These are phyloP conservation scores for Ctenoplectra terminalis DNA, from an alignment of 1,140 invertebrate species.

Conservation along the genomic window DNA sequence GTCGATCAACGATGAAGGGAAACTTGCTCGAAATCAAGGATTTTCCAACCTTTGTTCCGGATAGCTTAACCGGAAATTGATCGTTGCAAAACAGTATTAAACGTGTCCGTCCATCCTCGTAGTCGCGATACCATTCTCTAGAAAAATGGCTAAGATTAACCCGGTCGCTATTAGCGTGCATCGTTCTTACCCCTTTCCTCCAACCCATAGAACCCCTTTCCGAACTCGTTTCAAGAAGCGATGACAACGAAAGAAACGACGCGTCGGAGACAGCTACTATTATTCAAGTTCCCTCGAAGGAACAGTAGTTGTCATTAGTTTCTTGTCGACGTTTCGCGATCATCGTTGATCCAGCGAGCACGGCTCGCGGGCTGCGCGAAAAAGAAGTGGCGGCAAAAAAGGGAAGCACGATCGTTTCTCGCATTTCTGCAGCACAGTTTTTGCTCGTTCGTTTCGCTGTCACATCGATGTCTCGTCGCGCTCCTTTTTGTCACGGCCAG, in stretches of 20 bases:
- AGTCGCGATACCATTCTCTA: background rate
- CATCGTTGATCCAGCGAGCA: slow-evolving; percentile 41
- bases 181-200: background rate
- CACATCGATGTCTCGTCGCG: slow-evolving; percentile 38
- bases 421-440: slow-evolving; percentile 19
- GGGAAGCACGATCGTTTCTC: slow-evolving; percentile 18
- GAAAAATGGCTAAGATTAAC: slow-evolving; percentile 13
- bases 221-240: background rate
- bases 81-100: slow-evolving; percentile 39
- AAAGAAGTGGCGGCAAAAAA: background rate
- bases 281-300: slow-evolving; percentile 23
- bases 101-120: background rate
- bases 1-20: background rate
- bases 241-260: background rate
- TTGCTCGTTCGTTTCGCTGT: slow-evolving; percentile 17
- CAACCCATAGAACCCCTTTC: no score
- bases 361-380: background rate
- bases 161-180: slow-evolving; percentile 16
- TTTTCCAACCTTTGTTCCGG: background rate
- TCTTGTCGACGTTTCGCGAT: slow-evolving; percentile 49
- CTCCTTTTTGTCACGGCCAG: slow-evolving; percentile 2
- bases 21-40: background rate
- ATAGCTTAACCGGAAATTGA: slow-evolving; percentile 27
- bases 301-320: slow-evolving; percentile 35
- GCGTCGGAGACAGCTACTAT: slow-evolving; percentile 24